These are phyloP conservation scores for Megaustenia siamemsis DNA, from an alignment of 2,888 invertebrate species.

Conservation along the genomic window DNA sequence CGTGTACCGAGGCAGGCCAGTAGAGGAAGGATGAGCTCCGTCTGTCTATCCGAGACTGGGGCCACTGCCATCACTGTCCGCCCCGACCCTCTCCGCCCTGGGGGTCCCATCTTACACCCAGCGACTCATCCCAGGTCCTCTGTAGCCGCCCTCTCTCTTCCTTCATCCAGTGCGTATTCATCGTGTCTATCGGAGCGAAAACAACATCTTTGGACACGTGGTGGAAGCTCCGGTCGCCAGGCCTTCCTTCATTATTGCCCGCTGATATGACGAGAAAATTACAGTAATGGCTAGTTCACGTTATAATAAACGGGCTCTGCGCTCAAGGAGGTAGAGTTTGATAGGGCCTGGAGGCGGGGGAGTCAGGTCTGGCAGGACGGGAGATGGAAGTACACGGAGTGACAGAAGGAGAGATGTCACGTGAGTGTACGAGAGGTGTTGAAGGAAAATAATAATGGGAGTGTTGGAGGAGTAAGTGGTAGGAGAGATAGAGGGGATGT, in stretches of 20 bases:
- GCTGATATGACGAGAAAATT: constrained; percentile 42
- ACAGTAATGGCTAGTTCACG: constrained; percentile 34
- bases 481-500: too few species aligned
- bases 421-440: background rate
- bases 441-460: too few species aligned
- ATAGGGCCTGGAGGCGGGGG: background rate
- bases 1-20: too few species aligned
- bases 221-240: background rate
- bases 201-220: constrained; percentile 36
- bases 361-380: background rate
- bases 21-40: too few species aligned
- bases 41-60: too few species aligned
- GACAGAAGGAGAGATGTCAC: background rate
- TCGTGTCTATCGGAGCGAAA: constrained; percentile 33
- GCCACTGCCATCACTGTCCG: too few species aligned
- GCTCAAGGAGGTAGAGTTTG: constrained; percentile 5
- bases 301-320: constrained; percentile 19
- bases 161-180: constrained; percentile 27
- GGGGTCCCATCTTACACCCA: constrained; percentile 5
- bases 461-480: background rate
- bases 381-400: constrained; percentile 6
- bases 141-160: background rate
- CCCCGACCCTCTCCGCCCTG: background rate
- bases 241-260: constrained; percentile 29
- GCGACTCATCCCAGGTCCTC: constrained; percentile 21